These are phyloP conservation scores for Solenopsis fugax DNA, from an alignment of 1,140 invertebrate species.

Conservation along the genomic window DNA sequence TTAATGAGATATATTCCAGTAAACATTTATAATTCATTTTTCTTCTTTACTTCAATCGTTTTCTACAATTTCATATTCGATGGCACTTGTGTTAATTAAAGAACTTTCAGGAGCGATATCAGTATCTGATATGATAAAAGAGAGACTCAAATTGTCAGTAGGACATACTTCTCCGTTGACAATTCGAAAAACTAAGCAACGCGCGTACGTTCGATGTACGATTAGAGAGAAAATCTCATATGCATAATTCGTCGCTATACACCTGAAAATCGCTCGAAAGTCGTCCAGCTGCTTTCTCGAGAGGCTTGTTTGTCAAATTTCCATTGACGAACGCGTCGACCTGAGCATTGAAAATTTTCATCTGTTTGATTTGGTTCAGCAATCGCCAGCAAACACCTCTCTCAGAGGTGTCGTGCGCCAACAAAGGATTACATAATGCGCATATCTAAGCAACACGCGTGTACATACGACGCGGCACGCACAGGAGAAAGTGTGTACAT, in stretches of 20 bases:
- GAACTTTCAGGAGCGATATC: constrained; percentile 6
- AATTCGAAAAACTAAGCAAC: background rate
- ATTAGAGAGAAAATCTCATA: constrained; percentile 23
- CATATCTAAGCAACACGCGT: constrained; percentile 75
- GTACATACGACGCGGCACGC: constrained; percentile 20
- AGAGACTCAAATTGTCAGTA: background rate
- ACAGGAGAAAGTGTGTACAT: constrained; percentile 64
- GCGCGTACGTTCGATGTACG: too few relatives aligned
- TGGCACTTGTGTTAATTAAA: background rate
- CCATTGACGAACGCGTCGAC: background rate
- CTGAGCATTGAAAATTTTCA: background rate
- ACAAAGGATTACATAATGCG: constrained; percentile 82
- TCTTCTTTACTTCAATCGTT: background rate
- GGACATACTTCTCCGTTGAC: background rate
- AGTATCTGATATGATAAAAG: background rate
- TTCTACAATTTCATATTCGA: constrained; percentile 5
- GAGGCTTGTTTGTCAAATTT: constrained; percentile 30
- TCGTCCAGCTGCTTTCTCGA: constrained; percentile 15
- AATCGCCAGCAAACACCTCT: constrained; percentile 25
- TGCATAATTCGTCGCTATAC: background rate
- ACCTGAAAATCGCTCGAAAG: constrained; percentile 49
- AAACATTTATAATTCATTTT: background rate
- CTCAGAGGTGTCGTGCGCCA: constrained; percentile 70
- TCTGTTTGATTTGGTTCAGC: constrained; percentile 50
- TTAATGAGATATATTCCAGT: background rate